Base-by-base conservation (phyloP, 2,888 invertebrate species). In the Rhynchonema sp. region DNA sequence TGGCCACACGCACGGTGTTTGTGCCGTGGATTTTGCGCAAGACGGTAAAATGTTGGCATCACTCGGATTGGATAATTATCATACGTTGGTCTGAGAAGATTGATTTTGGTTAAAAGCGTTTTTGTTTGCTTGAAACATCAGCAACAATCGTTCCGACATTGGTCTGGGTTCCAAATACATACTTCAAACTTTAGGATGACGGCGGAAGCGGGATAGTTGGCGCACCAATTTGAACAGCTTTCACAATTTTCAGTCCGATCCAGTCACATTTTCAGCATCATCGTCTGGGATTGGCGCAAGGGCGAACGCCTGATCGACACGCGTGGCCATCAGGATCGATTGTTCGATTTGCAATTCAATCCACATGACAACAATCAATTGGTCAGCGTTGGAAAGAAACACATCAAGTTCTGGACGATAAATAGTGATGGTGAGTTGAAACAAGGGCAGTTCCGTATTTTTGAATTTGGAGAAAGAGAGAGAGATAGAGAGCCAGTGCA, bases 361-460 rank as follows among this genome's bases (percentile, higher is more conserved):
- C 52, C 52, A 6, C 22, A 52, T n/a, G 38, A 17, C 6, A 17
- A 6, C 9, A 17, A 76, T 62, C 70, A 70, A 59, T 65, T 76
- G 38, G 71, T 76, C n/a, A 74, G 75, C 28, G 74, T 73, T 46
- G 76, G 76, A 17, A 69, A 74, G n/a, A 75, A 75, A 63, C 76
- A 75, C 65, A 74, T 76, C 65, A 75, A 75, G 66, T 75, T 76
- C 67, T 76, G 76, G 76, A 70, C 68, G n/a, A n/a, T n/a, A n/a
- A n/a, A n/a, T n/a, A n/a, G n/a, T n/a, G n/a, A n/a, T n/a, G n/a
- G n/a, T n/a, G n/a, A n/a, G n/a, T n/a, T n/a, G n/a, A n/a, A n/a
- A n/a, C n/a, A n/a, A n/a, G n/a, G n/a, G n/a, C n/a, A n/a, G n/a
- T n/a, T n/a, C n/a, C n/a, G n/a, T n/a, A n/a, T n/a, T n/a, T n/a